Evolutionary conservation across 2,888 invertebrate genomes (phyloP), one percentile per base, ranked within the genome.

Genomic region (Mycogona germanica): DNA sequence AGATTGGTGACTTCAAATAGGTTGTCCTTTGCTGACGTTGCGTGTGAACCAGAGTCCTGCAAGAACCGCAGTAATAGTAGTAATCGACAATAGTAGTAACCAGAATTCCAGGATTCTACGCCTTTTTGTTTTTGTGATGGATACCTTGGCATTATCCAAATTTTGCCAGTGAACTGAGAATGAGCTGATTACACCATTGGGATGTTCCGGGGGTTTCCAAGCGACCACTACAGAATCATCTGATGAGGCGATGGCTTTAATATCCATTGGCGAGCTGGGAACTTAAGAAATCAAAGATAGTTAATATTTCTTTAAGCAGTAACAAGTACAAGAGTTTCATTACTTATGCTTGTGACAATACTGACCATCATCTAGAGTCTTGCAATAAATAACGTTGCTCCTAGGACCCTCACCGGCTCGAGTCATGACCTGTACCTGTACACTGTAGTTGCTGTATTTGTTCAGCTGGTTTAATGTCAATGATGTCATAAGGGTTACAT

Each of bases 361-460:
- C 26, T 28, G 71, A 91, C 92, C 87, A 71, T 95, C 95, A 73
- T 93, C 92, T 75, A 91, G 88, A 47, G 93, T 95, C 73, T 86
- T 86, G 68, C 93, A 91, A 70, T 88, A 88, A 63, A 93, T 87
- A 7, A 87, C 84, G 19, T 78, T 76, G 61, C 86, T 84, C 61
- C 88, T 80, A 41, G 91, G 92, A 57, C 95, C 95, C 69, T 95
- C 93, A 12, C 95, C 96, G 60, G 92, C 93, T 55, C 89, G 84
- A 3, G 95, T 95, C 64, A 85, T 93, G 17, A 95, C 93, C 62
- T 93, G 73, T 30, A 96, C 91, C 76, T 93, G 91, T 81, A 96
- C 88, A 55, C 91, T 93, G 72, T 95, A 96, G 73, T 96, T 95
- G 2, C 93, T 93, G 72, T 83, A 95, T 70, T 92, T 93, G 70